Evolutionary conservation across 2,797 vertebrate genomes (phyloP).

Genomic region (Rhabdophis nuchalis): DNA sequence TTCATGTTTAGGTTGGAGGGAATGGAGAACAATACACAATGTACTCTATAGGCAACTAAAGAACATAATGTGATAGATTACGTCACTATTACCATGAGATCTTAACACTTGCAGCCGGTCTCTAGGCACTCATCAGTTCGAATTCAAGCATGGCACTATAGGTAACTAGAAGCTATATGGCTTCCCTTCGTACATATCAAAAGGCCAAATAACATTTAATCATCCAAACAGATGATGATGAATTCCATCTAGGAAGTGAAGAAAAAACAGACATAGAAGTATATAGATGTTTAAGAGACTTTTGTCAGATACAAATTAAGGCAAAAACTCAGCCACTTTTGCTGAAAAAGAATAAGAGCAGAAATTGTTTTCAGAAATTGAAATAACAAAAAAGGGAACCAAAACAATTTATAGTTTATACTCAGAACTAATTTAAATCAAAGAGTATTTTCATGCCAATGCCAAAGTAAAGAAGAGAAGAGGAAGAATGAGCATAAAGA

Average conservation of each 20-base stretch:
- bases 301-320: neutral
- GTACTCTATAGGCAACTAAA: neutral
- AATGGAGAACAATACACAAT: conserved; percentile 1
- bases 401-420: neutral
- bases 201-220: neutral
- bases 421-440: neutral
- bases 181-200: neutral
- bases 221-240: neutral
- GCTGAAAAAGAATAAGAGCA: neutral
- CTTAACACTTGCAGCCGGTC: neutral
- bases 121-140: conserved; percentile 7
- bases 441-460: neutral
- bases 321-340: neutral
- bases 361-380: neutral
- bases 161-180: neutral
- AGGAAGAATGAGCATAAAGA: neutral
- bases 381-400: neutral
- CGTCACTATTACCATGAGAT: conserved; percentile 2
- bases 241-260: neutral
- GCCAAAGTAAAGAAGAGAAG: neutral
- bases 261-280: neutral
- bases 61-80: conserved; percentile 7
- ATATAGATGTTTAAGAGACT: neutral
- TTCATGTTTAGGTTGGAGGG: conserved; percentile 3
- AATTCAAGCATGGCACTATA: neutral